A percentile compares a stretch with the other conserved stretches of the same genome.
phyloP scores from a whole-genome alignment of 2,113 vertebrate species.

The Delphinus delphis region DNA sequence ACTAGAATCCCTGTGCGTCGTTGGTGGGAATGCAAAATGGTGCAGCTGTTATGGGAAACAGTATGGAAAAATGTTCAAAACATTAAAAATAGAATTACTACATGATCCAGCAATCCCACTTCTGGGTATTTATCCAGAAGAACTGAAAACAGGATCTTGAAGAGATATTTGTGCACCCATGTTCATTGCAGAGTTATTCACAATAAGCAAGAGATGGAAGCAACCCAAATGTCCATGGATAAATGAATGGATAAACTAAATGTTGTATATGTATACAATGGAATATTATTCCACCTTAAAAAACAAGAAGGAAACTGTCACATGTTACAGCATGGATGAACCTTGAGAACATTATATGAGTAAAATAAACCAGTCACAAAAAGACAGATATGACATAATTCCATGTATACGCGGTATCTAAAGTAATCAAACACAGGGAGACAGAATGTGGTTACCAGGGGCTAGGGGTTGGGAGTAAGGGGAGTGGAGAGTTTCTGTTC shows the following conservation, averaged over 20 bases:
- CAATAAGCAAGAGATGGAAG: neutral
- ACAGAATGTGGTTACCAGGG: too few relatives aligned
- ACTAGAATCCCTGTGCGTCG: neutral
- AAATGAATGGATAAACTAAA: neutral
- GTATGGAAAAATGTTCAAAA: neutral
- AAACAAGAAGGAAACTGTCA: neutral
- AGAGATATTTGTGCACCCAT: neutral
- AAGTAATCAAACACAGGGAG: neutral
- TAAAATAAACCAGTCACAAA: neutral
- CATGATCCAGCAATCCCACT: neutral
- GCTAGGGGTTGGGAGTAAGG: too few relatives aligned
- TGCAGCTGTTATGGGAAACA: neutral
- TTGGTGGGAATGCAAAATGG: neutral
- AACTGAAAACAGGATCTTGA: neutral
- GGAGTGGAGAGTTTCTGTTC: neutral
- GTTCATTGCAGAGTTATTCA: neutral
- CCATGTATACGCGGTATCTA: neutral
- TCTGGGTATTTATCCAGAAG: neutral
- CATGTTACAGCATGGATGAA: neutral
- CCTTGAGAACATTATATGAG: neutral
- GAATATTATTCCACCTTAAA: neutral
- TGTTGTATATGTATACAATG: neutral
- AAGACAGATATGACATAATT: neutral
- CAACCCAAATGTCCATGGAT: neutral
- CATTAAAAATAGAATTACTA: neutral